These are phyloP conservation scores for Leptoclinus maculatus DNA, from an alignment of 2,797 vertebrate species.

Conservation along the genomic window DNA sequence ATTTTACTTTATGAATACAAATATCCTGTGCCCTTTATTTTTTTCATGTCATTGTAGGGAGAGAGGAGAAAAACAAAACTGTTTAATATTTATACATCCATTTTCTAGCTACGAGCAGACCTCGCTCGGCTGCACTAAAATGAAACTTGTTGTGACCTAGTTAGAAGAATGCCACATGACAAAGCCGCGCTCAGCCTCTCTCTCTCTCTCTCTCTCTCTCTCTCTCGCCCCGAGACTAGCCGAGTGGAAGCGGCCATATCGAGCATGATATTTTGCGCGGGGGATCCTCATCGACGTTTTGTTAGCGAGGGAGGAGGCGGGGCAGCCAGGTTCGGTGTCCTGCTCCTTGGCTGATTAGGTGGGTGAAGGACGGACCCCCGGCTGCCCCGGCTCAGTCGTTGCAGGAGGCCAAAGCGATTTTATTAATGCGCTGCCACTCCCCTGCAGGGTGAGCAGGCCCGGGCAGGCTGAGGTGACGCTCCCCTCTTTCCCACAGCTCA, in stretches of 20 bases:
- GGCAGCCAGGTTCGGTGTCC: constrained; percentile 53
- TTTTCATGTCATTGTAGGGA: constrained; percentile 51
- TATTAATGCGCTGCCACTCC: constrained; percentile 72
- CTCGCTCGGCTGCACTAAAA: constrained; percentile 80
- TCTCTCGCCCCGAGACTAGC: constrained; percentile 54
- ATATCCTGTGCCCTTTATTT: constrained; percentile 37
- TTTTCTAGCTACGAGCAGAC: constrained; percentile 74
- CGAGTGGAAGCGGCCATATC: constrained; percentile 72
- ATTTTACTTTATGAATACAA: constrained; percentile 70
- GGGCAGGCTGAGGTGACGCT: constrained; percentile 72
- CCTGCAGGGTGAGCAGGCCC: constrained; percentile 67
- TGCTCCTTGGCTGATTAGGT: constrained; percentile 69
- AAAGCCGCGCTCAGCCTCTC: constrained; percentile 58
- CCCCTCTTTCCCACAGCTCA: constrained; percentile 69
- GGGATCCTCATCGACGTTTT: constrained; percentile 66
- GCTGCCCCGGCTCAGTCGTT: constrained; percentile 21
- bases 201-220: constrained; percentile 44
- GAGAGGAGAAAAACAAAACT: constrained; percentile 43
- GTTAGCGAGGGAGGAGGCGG: constrained; percentile 34
- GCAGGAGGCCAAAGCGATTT: constrained; percentile 46
- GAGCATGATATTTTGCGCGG: constrained; percentile 58
- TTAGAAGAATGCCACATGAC: constrained; percentile 79
- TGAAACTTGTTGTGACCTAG: constrained; percentile 84
- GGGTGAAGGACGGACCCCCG: constrained; percentile 70
- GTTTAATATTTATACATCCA: constrained; percentile 82